These are phyloP conservation scores for Parnassius smintheus DNA, from an alignment of 2,888 invertebrate species.

Conservation along the genomic window DNA sequence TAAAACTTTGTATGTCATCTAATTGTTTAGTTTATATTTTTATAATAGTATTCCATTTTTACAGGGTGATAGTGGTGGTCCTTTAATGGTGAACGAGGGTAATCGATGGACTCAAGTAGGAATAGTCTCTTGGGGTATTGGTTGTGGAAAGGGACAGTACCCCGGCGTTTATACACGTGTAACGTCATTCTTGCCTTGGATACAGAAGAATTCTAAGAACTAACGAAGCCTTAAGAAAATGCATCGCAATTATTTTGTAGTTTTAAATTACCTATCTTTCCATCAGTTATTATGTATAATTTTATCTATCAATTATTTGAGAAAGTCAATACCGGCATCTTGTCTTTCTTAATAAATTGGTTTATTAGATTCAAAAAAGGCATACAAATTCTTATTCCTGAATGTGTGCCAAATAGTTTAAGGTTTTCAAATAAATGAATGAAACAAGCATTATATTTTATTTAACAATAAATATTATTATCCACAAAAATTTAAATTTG, in stretches of 20 bases:
- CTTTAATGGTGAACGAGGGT: constrained; percentile 89
- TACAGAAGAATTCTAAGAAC: constrained; percentile 88
- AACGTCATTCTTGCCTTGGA: constrained; percentile 92
- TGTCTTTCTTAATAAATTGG: constrained; percentile 76
- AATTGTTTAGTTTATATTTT: too few relatives aligned
- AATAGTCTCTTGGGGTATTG: constrained; percentile 95
- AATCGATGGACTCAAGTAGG: constrained; percentile 92
- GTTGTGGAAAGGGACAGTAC: constrained; percentile 94
- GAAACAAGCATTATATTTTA: constrained; percentile 12
- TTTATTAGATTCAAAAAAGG: constrained; percentile 16
- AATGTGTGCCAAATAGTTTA: constrained; percentile 50
- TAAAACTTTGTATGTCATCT: too few relatives aligned
- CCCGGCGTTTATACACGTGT: constrained; percentile 95
- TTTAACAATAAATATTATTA: constrained; percentile 17
- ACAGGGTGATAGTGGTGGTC: constrained; percentile 95
- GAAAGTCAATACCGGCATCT: constrained; percentile 66
- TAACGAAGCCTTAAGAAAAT: constrained; percentile 1
- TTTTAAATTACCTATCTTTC: neutral
- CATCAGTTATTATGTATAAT: constrained; percentile 9
- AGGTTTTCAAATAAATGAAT: constrained; percentile 26
- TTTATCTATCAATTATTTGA: constrained; percentile 63
- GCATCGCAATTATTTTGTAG: neutral
- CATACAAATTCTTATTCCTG: constrained; percentile 29
- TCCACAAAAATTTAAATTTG: neutral
- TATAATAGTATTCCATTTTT: constrained; percentile 12